A percentile compares a stretch with the other conserved stretches of the same genome.
phyloP scores from a whole-genome alignment of 1,140 invertebrate species.

The Eupristina koningsbergeri region DNA sequence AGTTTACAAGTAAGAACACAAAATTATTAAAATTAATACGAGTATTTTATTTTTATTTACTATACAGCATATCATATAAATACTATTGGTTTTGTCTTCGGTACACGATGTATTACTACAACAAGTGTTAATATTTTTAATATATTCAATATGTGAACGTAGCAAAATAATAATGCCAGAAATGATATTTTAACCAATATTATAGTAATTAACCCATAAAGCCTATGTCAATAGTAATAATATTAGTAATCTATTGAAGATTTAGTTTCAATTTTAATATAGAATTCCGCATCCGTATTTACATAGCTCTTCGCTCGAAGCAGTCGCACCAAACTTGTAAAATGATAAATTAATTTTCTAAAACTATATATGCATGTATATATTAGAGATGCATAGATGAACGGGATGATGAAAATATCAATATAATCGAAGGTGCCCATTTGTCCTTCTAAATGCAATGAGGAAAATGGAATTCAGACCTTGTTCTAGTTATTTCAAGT shows the following conservation, averaged over 20 bases:
- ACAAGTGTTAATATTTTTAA: too few species aligned
- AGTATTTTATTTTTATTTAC: too few species aligned
- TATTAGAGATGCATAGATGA: neutral
- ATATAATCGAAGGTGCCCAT: constrained; percentile 15
- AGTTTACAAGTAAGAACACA: too few species aligned
- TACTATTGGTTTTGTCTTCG: too few species aligned
- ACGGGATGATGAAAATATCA: neutral
- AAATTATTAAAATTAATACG: too few species aligned
- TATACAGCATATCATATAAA: too few species aligned
- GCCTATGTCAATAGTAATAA: too few species aligned
- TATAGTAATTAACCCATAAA: too few species aligned
- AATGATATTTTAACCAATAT: too few species aligned
- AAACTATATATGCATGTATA: neutral
- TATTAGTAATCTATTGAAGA: neutral
- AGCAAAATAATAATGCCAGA: too few species aligned
- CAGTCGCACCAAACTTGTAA: neutral
- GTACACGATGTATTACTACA: too few species aligned
- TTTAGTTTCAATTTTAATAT: neutral
- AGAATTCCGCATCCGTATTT: neutral
- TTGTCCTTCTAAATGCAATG: neutral
- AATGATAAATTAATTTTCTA: constrained; percentile 5
- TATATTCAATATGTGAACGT: too few species aligned
- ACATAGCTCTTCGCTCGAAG: neutral
- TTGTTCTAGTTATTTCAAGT: neutral
- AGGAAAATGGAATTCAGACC: neutral